Conservation (phyloP, 2,113 vertebrate species). For the Neotoma lepida region DNA sequence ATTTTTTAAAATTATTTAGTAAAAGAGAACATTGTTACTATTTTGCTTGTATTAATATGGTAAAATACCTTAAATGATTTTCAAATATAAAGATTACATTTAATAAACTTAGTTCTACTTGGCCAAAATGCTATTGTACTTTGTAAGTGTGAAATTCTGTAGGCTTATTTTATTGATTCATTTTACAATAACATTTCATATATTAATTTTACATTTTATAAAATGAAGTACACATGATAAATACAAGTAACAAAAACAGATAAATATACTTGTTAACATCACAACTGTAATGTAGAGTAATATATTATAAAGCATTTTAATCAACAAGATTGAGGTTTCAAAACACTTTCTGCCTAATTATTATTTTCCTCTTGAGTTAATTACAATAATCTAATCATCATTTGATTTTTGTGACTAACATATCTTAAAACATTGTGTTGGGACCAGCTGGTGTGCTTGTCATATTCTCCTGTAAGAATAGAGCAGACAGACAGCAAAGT, state of each 20-base stretch:
- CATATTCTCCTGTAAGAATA: neutral
- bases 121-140: neutral
- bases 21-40: neutral
- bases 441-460: neutral
- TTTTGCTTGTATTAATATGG: neutral
- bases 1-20: neutral
- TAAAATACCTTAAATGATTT: neutral
- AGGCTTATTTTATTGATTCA: neutral
- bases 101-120: neutral
- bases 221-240: neutral
- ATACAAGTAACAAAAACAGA: neutral
- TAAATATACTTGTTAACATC: neutral
- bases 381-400: neutral
- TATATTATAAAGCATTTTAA: neutral
- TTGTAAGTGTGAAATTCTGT: neutral
- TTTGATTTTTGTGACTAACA: neutral
- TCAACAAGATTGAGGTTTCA: neutral
- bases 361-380: neutral
- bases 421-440: neutral
- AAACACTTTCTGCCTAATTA: neutral
- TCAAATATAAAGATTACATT: neutral
- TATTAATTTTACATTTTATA: neutral
- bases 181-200: neutral
- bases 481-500: neutral
- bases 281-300: neutral